Conservation (phyloP, 2,113 vertebrate genomes). For the Neofelis nebulosa region DNA sequence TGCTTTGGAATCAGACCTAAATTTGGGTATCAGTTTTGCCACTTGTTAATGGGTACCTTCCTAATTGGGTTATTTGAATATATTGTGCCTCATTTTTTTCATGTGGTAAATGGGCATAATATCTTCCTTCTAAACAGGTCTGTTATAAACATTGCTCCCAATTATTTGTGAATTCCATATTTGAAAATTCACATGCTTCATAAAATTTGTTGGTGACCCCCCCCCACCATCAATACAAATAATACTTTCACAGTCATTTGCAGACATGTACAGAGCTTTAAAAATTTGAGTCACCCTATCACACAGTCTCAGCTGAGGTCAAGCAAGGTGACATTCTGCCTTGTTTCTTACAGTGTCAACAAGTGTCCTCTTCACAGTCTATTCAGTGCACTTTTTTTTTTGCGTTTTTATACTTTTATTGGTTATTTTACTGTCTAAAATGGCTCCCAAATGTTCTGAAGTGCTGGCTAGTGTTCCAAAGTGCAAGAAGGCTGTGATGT, state of each 20-base stretch:
- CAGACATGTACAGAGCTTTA: not conserved
- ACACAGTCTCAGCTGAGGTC: not conserved
- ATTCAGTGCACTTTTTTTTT: not conserved
- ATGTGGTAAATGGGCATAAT: not conserved
- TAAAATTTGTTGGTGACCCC: not conserved
- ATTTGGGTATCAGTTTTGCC: not conserved
- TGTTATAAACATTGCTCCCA: not conserved
- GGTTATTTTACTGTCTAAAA: not conserved
- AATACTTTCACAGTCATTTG: not conserved
- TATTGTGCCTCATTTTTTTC: not conserved
- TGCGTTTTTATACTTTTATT: not conserved
- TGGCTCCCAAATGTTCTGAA: not conserved
- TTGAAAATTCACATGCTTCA: not conserved
- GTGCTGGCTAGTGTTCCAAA: not conserved
- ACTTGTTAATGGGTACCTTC: not conserved
- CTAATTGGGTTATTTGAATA: slow-evolving; percentile 3
- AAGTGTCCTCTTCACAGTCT: not conserved
- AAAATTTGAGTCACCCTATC: not conserved
- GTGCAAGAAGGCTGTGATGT: not conserved
- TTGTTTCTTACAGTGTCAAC: not conserved
- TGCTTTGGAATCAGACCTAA: slow-evolving; percentile 1
- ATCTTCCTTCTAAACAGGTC: not conserved
- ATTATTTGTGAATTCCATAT: not conserved
- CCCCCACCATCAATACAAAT: not conserved
- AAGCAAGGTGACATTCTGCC: not conserved